Percentiles rank a stretch among this genome's conserved stretches.
Conservation (phyloP, 2,113 vertebrate species). For the Motacilla tschutschensis region DNA sequence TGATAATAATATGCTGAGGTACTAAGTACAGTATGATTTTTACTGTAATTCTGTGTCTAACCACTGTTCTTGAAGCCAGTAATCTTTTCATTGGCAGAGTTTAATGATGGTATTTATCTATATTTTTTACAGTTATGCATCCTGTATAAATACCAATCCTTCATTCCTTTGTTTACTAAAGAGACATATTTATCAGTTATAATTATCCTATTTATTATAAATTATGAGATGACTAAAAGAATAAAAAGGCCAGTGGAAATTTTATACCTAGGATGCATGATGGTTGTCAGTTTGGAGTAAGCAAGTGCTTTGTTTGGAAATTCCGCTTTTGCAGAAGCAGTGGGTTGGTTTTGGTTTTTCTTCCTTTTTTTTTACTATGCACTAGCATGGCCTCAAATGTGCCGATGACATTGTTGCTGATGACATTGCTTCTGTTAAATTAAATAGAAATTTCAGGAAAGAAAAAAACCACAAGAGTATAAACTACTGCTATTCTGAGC, state of each 20-base stretch:
- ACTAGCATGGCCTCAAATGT: constrained; percentile 78
- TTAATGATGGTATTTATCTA: constrained; percentile 77
- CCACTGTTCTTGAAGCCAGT: constrained; percentile 82
- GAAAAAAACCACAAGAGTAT: constrained; percentile 39
- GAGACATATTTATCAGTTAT: constrained; percentile 81
- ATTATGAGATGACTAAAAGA: constrained; percentile 80
- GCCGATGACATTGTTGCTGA: constrained; percentile 74
- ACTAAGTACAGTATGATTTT: constrained; percentile 81
- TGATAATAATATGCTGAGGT: constrained; percentile 78
- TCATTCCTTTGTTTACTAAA: constrained; percentile 86
- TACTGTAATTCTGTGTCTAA: constrained; percentile 79
- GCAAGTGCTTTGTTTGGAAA: constrained; percentile 66
- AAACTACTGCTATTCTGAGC: constrained; percentile 66
- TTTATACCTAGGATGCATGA: constrained; percentile 78
- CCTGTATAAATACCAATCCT: constrained; percentile 79
- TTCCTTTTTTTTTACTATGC: constrained; percentile 55
- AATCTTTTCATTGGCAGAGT: constrained; percentile 79
- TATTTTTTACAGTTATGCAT: constrained; percentile 83
- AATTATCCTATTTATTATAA: constrained; percentile 85
- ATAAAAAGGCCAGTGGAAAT: constrained; percentile 79
- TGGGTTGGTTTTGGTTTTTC: constrained; percentile 3
- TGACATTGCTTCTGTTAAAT: constrained; percentile 76
- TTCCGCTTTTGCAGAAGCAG: constrained; percentile 68
- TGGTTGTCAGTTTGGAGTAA: constrained; percentile 68
- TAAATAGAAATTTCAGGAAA: constrained; percentile 71